A percentile compares a stretch with the other conserved stretches of the same genome.
These are phyloP conservation scores for Echinometra lucunter DNA, from an alignment of 53 echinoderm and acorn worm genomes.

Conservation along the genomic window DNA sequence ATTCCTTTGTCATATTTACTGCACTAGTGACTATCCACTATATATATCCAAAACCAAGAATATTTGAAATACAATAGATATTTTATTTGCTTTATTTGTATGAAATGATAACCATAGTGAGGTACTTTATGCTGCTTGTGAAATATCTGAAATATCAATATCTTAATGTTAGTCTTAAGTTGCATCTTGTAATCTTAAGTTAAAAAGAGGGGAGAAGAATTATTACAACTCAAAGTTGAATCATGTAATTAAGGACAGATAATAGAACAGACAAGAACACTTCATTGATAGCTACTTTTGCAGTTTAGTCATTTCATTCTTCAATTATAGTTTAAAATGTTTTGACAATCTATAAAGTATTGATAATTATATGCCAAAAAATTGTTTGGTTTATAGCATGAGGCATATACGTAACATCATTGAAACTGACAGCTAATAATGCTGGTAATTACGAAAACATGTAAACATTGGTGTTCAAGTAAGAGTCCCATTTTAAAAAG, in stretches of 20 bases:
- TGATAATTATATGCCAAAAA: not conserved
- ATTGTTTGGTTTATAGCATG: not conserved
- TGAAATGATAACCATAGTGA: not conserved
- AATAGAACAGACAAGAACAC: not conserved
- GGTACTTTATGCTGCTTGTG: not conserved
- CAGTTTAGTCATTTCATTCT: not conserved
- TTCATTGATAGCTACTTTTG: not conserved
- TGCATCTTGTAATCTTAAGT: not conserved
- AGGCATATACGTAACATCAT: not conserved
- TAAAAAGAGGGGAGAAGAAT: not conserved
- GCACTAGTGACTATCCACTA: not conserved
- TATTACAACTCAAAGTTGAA: not conserved
- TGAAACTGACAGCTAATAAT: not conserved
- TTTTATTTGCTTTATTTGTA: not conserved
- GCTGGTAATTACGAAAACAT: not conserved
- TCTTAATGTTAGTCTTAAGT: not conserved
- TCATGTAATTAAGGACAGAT: not conserved
- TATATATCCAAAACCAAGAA: not conserved
- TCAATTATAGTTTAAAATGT: not conserved
- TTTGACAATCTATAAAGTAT: not conserved
- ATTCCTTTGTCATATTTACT: not conserved
- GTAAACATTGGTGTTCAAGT: not conserved
- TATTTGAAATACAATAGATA: not conserved
- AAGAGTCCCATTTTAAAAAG: not conserved
- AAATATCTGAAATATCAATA: constrained; percentile 16